A percentile compares a stretch with the other conserved stretches of the same genome.
These are phyloP conservation scores for Eublepharis macularius DNA, from an alignment of 2,113 vertebrate species.

Conservation along the genomic window DNA sequence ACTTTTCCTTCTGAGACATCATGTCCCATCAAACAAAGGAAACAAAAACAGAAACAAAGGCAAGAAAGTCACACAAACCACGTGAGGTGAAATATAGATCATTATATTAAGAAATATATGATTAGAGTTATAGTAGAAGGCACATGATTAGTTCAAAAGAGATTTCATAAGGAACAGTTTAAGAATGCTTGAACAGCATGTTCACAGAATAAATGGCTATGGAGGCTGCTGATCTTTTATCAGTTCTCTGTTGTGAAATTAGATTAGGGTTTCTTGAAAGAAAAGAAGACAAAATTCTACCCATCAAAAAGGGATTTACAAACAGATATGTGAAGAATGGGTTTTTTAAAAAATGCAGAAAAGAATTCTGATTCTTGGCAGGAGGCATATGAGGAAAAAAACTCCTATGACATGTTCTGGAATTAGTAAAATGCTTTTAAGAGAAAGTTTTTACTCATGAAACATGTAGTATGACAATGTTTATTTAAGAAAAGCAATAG, in stretches of 20 bases:
- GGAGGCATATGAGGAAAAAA: too few species aligned
- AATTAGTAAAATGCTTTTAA: too few species aligned
- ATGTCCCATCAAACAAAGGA: background rate
- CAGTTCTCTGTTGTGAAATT: background rate
- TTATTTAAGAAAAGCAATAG: too few species aligned
- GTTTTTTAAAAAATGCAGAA: too few species aligned
- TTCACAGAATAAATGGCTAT: background rate
- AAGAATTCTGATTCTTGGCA: too few species aligned
- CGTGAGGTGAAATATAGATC: background rate
- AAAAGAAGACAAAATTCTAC: background rate
- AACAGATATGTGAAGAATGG: too few species aligned
- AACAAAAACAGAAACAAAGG: slow-evolving; percentile 6
- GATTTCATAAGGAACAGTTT: slow-evolving; percentile 26
- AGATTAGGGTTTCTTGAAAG: background rate
- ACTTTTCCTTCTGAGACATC: background rate
- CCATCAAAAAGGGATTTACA: background rate
- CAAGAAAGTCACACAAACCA: background rate
- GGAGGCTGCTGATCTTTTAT: slow-evolving; percentile 14
- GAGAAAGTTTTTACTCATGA: too few species aligned
- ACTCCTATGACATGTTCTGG: too few species aligned
- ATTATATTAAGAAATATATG: background rate
- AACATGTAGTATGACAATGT: too few species aligned
- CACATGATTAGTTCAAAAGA: background rate
- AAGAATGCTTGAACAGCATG: slow-evolving; percentile 5
- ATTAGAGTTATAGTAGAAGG: background rate